A percentile compares a stretch with the other conserved stretches of the same genome.
Conservation (phyloP, 2,113 vertebrate genomes). For the Danio rerio region DNA sequence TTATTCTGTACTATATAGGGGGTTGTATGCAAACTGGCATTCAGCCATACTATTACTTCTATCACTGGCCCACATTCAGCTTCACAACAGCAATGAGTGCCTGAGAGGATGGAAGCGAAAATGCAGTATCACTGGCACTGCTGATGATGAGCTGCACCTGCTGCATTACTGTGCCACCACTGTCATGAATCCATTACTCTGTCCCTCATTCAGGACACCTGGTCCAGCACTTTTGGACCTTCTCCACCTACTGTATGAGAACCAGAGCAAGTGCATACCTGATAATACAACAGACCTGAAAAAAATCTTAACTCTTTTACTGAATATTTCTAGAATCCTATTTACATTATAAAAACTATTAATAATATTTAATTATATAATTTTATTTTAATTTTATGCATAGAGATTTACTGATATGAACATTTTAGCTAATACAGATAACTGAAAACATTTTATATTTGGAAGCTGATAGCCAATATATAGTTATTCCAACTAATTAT, state of each 20-base stretch:
- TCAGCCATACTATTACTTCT: not conserved
- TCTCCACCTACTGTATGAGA: conserved; percentile 6
- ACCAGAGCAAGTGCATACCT: conserved; percentile 1
- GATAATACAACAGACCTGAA: not conserved
- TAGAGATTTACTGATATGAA: too few species aligned
- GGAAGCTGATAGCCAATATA: too few species aligned
- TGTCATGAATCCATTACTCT: conserved; percentile 33
- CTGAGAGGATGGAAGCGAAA: not conserved
- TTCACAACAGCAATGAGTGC: not conserved
- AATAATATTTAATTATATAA: too few species aligned
- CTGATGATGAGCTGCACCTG: conserved; percentile 43
- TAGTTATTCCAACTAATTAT: too few species aligned
- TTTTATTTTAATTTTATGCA: too few species aligned
- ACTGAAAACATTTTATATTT: too few species aligned
- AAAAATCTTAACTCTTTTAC: not conserved
- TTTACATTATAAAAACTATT: too few species aligned
- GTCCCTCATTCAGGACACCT: conserved; percentile 4
- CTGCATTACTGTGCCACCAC: not conserved
- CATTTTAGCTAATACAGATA: too few species aligned
- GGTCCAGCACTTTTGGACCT: conserved; percentile 5
- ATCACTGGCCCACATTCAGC: not conserved
- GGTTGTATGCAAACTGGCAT: not conserved
- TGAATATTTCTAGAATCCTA: not conserved
- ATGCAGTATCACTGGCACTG: not conserved
- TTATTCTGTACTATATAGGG: not conserved